Evolutionary conservation across 2,888 invertebrate genomes (phyloP).

Genomic region (Lagria hirta): DNA sequence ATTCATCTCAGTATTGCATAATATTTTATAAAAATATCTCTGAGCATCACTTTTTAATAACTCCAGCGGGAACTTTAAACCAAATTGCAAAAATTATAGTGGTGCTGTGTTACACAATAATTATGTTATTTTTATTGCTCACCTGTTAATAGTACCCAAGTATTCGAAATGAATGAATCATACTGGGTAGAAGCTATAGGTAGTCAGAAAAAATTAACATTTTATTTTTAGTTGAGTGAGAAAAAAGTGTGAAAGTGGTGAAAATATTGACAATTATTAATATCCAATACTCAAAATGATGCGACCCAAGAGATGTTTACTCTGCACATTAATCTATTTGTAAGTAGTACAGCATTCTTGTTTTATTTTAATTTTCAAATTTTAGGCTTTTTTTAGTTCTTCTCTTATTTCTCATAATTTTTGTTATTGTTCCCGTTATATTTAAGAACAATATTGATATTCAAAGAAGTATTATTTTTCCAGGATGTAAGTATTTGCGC

Average conservation of each 20-base stretch:
- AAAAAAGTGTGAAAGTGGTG: slow-evolving; percentile 4
- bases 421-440: slow-evolving; percentile 69
- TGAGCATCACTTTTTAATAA: no score
- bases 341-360: slow-evolving; percentile 24
- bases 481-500: slow-evolving; percentile 65
- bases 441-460: slow-evolving; percentile 72
- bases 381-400: slow-evolving; percentile 36
- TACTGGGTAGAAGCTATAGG: no score
- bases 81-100: background rate
- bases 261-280: background rate
- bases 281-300: slow-evolving; percentile 1
- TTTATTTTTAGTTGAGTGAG: no score
- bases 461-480: slow-evolving; percentile 68
- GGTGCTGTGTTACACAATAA: slow-evolving; percentile 1
- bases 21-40: no score
- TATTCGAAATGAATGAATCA: no score
- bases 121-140: no score
- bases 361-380: slow-evolving; percentile 2
- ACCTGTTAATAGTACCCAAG: no score
- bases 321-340: slow-evolving; percentile 30
- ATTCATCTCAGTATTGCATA: no score
- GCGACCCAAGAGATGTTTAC: slow-evolving; percentile 3
- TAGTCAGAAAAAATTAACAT: slow-evolving; percentile 2
- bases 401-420: slow-evolving; percentile 61
- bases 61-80: background rate